Evolutionary conservation across 2,113 vertebrate genomes (phyloP).

Genomic region (Acrocephalus kingi): DNA sequence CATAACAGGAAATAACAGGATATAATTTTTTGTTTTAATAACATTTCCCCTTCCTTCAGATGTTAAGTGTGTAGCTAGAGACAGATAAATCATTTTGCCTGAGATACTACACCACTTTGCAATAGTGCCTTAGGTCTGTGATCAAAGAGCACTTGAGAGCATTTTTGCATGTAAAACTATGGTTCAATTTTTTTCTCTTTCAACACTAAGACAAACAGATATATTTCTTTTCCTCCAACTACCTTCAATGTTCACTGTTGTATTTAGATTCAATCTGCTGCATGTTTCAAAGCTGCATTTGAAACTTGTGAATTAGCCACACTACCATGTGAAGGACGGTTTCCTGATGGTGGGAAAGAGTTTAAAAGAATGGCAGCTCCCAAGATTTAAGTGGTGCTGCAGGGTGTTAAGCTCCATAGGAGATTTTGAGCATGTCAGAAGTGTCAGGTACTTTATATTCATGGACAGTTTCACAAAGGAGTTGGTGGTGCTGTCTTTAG

Average conservation of each 20-base stretch:
- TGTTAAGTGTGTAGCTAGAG: not conserved
- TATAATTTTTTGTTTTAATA: not conserved
- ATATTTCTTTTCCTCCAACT: not conserved
- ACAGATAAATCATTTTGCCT: not conserved
- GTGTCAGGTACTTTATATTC: conserved; percentile 40
- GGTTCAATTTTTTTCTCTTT: not conserved
- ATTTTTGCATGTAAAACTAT: not conserved
- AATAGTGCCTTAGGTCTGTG: not conserved
- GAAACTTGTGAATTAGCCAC: not conserved
- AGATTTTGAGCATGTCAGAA: conserved; percentile 23
- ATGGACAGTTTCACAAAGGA: conserved; percentile 28
- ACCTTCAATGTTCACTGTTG: not conserved
- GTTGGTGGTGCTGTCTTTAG: not conserved
- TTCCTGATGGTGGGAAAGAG: conserved; percentile 33
- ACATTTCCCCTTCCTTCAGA: not conserved
- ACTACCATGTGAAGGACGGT: not conserved
- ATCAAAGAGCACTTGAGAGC: not conserved
- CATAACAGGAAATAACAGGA: not conserved
- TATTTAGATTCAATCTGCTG: not conserved
- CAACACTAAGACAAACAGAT: not conserved
- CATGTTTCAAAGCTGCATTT: not conserved
- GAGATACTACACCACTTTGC: not conserved
- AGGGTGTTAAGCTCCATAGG: conserved; percentile 21
- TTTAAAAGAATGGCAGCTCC: conserved; percentile 4
- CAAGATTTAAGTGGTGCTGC: conserved; percentile 24